phyloP scores from a whole-genome alignment of 2,888 invertebrate species.

The Melanotus villosus region DNA sequence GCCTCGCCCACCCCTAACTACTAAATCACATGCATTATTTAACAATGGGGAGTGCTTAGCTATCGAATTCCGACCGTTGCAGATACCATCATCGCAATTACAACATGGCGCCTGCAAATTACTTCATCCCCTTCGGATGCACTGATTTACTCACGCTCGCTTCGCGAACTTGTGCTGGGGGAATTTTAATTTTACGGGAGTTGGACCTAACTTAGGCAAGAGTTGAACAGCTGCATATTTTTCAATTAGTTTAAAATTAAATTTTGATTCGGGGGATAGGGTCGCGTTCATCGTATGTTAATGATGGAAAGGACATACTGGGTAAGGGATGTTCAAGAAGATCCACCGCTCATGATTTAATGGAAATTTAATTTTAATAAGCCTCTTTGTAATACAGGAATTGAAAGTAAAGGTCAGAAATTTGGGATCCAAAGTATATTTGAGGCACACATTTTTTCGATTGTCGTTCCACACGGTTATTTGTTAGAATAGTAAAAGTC shows the following conservation, averaged over 20 bases:
- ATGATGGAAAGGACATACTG: too few relatives aligned
- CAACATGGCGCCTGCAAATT: constrained; percentile 61
- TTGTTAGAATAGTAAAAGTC: too few relatives aligned
- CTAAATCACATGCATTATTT: constrained; percentile 66
- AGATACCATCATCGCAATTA: constrained; percentile 58
- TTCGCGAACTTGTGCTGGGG: constrained; percentile 48
- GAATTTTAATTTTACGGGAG: constrained; percentile 60
- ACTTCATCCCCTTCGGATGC: constrained; percentile 53
- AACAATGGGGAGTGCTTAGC: constrained; percentile 62
- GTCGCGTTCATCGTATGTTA: too few relatives aligned
- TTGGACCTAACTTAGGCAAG: constrained; percentile 44
- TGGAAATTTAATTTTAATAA: neutral
- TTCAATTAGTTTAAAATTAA: constrained; percentile 63
- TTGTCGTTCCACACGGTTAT: too few relatives aligned
- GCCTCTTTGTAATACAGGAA: too few relatives aligned
- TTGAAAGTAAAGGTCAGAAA: too few relatives aligned
- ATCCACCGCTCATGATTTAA: neutral
- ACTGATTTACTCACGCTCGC: constrained; percentile 54
- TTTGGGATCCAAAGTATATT: too few relatives aligned
- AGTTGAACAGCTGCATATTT: constrained; percentile 54
- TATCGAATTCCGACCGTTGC: constrained; percentile 57
- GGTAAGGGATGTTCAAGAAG: too few relatives aligned
- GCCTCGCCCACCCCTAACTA: constrained; percentile 59
- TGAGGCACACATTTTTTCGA: too few relatives aligned
- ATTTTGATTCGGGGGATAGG: constrained; percentile 49